Evolutionary conservation across 2,113 vertebrate genomes (phyloP).

Genomic region (Globicephala melas): DNA sequence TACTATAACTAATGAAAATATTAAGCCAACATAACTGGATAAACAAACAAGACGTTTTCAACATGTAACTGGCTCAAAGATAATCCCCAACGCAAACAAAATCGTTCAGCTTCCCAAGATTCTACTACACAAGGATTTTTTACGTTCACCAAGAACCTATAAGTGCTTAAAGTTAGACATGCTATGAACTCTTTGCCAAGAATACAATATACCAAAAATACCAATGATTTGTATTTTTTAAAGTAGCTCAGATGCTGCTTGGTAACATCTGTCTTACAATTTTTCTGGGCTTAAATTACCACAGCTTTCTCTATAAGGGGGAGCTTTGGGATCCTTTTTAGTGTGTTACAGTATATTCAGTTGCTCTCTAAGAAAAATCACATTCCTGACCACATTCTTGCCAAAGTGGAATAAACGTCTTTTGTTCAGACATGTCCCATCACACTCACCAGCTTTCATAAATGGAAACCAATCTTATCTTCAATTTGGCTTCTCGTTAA

Average conservation of each 20-base stretch:
- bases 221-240: neutral
- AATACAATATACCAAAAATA: neutral
- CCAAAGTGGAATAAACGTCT: neutral
- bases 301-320: neutral
- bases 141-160: neutral
- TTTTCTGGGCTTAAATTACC: conserved; percentile 10
- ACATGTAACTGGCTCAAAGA: neutral
- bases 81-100: conserved; percentile 29
- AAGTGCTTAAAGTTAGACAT: neutral
- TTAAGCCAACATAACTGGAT: neutral
- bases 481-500: neutral
- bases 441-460: neutral
- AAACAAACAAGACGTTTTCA: neutral
- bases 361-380: conserved; percentile 35
- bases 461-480: neutral
- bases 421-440: conserved; percentile 3
- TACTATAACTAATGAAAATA: conserved; percentile 28
- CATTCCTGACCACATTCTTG: conserved; percentile 54
- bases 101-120: neutral
- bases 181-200: neutral
- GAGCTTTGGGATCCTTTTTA: neutral
- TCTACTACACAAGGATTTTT: neutral
- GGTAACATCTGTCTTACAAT: neutral
- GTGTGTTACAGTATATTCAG: neutral
- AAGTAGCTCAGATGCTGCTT: neutral